A percentile compares a stretch with the other conserved stretches of the same genome.
phyloP scores from a whole-genome alignment of 2,797 vertebrate genomes.

The Scyliorhinus canicula region DNA sequence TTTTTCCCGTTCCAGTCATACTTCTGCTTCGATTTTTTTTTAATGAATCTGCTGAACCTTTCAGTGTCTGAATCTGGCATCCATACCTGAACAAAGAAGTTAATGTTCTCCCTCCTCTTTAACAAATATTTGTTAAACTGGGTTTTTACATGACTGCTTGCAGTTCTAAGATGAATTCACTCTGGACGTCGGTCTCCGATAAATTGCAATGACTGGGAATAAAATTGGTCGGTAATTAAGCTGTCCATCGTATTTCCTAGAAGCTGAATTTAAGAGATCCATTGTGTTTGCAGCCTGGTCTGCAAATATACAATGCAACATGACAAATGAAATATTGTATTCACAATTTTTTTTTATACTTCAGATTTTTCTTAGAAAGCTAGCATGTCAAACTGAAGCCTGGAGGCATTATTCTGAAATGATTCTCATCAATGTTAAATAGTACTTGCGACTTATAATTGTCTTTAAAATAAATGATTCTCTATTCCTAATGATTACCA shows the following conservation, averaged over 20 bases:
- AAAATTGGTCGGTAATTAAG: not conserved
- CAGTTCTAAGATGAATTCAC: not conserved
- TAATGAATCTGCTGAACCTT: not conserved
- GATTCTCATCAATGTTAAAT: not conserved
- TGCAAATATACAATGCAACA: not conserved
- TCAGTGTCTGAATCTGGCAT: not conserved
- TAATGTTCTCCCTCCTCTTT: not conserved
- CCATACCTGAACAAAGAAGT: not conserved
- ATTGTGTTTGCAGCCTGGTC: not conserved
- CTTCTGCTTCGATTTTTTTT: not conserved
- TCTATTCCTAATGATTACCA: not conserved
- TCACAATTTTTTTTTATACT: not conserved
- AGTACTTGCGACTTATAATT: not conserved
- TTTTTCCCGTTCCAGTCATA: not conserved
- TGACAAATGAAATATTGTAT: not conserved
- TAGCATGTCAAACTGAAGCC: not conserved
- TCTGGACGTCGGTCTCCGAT: too few species aligned
- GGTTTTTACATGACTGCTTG: not conserved
- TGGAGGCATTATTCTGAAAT: not conserved
- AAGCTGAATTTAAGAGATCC: not conserved
- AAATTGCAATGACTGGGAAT: not conserved
- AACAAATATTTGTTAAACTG: conserved; percentile 9
- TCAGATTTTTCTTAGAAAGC: not conserved
- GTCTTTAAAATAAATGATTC: not conserved
- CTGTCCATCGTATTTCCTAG: not conserved